Conservation (phyloP, 2,888 invertebrate genomes). For the Caenorhabditis sp. region DNA sequence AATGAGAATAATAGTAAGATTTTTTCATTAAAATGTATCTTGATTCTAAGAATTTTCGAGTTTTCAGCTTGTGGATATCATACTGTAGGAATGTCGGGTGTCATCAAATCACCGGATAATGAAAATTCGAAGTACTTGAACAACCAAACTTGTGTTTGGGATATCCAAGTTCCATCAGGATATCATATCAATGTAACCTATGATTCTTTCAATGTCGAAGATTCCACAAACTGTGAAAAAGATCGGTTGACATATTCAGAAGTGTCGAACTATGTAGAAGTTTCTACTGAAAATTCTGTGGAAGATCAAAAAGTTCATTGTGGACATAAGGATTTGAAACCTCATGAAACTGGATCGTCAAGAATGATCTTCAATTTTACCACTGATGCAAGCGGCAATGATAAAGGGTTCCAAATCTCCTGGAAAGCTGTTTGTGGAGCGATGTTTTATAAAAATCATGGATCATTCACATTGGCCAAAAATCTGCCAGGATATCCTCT, state of each 20-base stretch:
- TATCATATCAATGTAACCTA: slow-evolving; percentile 58
- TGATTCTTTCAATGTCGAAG: slow-evolving; percentile 56
- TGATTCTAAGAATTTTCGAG: too few relatives aligned
- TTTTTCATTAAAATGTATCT: too few relatives aligned
- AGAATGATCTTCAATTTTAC: slow-evolving; percentile 59
- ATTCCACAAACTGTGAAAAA: slow-evolving; percentile 50
- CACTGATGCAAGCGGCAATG: slow-evolving; percentile 49
- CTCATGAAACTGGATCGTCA: slow-evolving; percentile 16
- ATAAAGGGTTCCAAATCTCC: slow-evolving; percentile 58
- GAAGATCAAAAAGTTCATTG: slow-evolving; percentile 48
- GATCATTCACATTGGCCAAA: too few relatives aligned
- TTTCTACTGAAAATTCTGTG: slow-evolving; percentile 46
- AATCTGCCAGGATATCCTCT: slow-evolving; percentile 61
- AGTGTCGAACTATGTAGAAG: neutral
- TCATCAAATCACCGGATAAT: neutral
- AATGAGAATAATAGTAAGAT: too few relatives aligned
- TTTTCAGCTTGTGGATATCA: slow-evolving; percentile 56
- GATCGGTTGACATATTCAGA: slow-evolving; percentile 60
- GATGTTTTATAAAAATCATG: slow-evolving; percentile 44
- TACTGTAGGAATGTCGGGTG: slow-evolving; percentile 51
- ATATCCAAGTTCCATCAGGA: slow-evolving; percentile 61
- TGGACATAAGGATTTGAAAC: slow-evolving; percentile 55
- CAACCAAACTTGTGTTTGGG: slow-evolving; percentile 65
- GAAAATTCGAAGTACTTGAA: neutral
- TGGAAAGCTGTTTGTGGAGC: slow-evolving; percentile 68